These are phyloP conservation scores for Oreochromis spilurus DNA, from an alignment of 2,113 vertebrate genomes.

Conservation along the genomic window DNA sequence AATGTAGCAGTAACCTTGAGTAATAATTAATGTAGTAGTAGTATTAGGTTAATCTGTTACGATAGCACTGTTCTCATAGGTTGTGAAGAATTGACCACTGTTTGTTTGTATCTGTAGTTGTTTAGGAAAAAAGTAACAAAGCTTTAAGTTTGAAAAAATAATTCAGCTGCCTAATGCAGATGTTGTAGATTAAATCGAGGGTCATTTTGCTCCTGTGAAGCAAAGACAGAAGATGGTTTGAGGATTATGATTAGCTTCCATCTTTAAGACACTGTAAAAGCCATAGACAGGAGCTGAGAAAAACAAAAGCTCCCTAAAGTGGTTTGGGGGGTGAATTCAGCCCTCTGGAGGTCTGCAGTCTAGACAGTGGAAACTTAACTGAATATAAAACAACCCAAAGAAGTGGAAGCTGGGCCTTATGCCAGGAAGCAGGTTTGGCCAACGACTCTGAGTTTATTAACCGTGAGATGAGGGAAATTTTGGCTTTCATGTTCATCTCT, in stretches of 20 bases:
- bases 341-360: neutral
- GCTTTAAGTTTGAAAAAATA: neutral
- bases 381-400: neutral
- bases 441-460: neutral
- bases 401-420: neutral
- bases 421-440: neutral
- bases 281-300: neutral
- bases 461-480: neutral
- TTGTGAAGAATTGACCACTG: neutral
- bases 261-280: conserved; percentile 15
- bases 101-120: neutral
- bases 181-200: conserved; percentile 50
- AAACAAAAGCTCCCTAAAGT: neutral
- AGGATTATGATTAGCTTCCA: conserved; percentile 15
- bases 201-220: conserved; percentile 56
- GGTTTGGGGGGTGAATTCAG: neutral
- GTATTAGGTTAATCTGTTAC: neutral
- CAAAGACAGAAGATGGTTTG: conserved; percentile 69
- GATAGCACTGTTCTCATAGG: neutral
- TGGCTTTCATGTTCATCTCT: neutral
- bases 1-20: neutral
- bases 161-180: neutral
- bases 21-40: neutral
- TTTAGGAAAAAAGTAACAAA: neutral
- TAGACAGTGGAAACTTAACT: neutral